Conservation (phyloP, 1,140 invertebrate genomes). For the Drosophila persimilis region DNA sequence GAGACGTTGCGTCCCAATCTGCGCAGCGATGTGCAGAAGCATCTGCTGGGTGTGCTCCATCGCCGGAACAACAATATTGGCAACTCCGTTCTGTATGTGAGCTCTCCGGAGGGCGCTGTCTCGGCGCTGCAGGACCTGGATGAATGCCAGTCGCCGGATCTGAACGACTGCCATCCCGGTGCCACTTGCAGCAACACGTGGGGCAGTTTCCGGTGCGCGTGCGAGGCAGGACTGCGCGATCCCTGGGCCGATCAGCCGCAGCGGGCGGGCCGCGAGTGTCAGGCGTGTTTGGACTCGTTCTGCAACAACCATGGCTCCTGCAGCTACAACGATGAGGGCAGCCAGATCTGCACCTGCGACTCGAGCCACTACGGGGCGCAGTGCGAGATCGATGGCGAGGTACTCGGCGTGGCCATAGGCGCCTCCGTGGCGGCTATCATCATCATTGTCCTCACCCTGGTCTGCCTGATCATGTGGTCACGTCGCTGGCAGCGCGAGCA, state of each 20-base stretch:
- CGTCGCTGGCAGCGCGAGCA: conserved; percentile 94
- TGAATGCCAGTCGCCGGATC: conserved; percentile 92
- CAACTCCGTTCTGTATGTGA: conserved; percentile 92
- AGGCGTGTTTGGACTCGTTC: conserved; percentile 89
- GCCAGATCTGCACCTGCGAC: conserved; percentile 91
- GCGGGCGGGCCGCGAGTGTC: conserved; percentile 89
- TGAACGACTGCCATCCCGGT: conserved; percentile 95
- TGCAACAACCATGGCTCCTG: conserved; percentile 94
- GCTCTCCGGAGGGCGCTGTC: conserved; percentile 89
- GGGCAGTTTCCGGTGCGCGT: conserved; percentile 94
- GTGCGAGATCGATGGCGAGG: conserved; percentile 96
- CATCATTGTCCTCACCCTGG: conserved; percentile 93
- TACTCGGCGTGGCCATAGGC: conserved; percentile 94
- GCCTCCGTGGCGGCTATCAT: conserved; percentile 93
- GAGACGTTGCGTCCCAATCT: conserved; percentile 88
- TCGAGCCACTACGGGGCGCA: conserved; percentile 93
- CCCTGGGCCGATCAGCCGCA: conserved; percentile 86
- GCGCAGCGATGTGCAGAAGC: conserved; percentile 90
- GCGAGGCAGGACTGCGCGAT: conserved; percentile 91
- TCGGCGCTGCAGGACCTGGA: conserved; percentile 92
- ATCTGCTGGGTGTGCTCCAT: conserved; percentile 92
- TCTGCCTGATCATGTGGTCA: conserved; percentile 96
- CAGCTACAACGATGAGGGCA: conserved; percentile 88
- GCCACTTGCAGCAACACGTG: conserved; percentile 95
- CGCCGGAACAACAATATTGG: conserved; percentile 93